phyloP scores from a whole-genome alignment of 1,140 invertebrate genomes.

The Heliothis virescens region DNA sequence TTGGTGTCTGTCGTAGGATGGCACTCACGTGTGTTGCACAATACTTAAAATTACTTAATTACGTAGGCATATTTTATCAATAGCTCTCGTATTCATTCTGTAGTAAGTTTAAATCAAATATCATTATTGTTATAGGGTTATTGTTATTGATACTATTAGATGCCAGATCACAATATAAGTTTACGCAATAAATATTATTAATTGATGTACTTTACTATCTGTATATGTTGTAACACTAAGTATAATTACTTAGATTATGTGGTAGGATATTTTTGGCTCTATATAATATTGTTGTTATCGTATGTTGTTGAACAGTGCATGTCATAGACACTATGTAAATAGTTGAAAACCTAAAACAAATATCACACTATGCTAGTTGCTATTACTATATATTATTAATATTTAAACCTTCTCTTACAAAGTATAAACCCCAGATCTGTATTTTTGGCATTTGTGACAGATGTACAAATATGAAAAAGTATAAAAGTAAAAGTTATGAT shows the following conservation, averaged over 20 bases:
- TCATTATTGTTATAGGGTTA: slow-evolving; percentile 38
- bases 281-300: slow-evolving; percentile 69
- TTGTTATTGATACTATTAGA: slow-evolving; percentile 48
- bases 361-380: slow-evolving; percentile 23
- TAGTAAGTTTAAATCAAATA: slow-evolving; percentile 45
- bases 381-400: slow-evolving; percentile 40
- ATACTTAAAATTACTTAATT: slow-evolving; percentile 75
- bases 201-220: slow-evolving; percentile 60
- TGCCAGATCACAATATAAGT: slow-evolving; percentile 63
- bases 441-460: slow-evolving; percentile 64
- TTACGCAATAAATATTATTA: slow-evolving; percentile 57
- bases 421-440: slow-evolving; percentile 63
- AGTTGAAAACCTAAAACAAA: slow-evolving; percentile 56
- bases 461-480: slow-evolving; percentile 74
- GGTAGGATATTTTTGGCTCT: slow-evolving; percentile 68
- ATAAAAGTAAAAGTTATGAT: slow-evolving; percentile 36
- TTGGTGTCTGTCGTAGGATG: slow-evolving; percentile 58
- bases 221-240: slow-evolving; percentile 74
- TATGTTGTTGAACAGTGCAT: slow-evolving; percentile 72
- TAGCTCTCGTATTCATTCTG: slow-evolving; percentile 48
- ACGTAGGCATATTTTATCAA: slow-evolving; percentile 59
- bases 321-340: slow-evolving; percentile 78
- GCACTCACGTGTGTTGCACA: slow-evolving; percentile 69
- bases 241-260: slow-evolving; percentile 65
- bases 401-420: slow-evolving; percentile 20